Base-by-base conservation (phyloP, 1,140 invertebrate genomes). In the Dreissena polymorpha region DNA sequence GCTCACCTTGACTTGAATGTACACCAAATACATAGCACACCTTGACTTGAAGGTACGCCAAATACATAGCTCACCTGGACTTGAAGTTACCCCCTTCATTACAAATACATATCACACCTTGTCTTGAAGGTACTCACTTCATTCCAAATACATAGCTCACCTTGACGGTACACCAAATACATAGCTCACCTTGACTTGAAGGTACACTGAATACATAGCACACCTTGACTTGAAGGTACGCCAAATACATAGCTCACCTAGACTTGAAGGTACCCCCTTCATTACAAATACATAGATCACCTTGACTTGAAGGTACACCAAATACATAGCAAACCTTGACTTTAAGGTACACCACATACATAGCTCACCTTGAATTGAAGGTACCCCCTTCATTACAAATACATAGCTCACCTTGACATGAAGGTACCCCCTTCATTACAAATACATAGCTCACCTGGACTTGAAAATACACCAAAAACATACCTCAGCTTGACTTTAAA, bases 1-100 rank as follows among this genome's bases (percentile, higher is more conserved):
- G 93, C 94, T 78, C 94, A 95, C 89, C 87, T 94, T 18, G 94
- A 94, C 88, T 88, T 94, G 21, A 95, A 94, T 90, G 93, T 94
- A 82, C 70, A 49, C n/a, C 53, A 12, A 12, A 55, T 12, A 55
- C 53, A 55, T 55, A 12, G 53, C 53, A 12, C 53, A 55, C 12
- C 53, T 55, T 12, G 18, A 12, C 53, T 12, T 55, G 18, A 55
- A 18, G 53, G 12, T n/a, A n/a, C n/a, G n/a, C n/a, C n/a, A 12
- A 55, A 18, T 55, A 55, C 12, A 55, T 55, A 55, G 12, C 53
- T 18, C 12, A 18, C 53, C 53, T 55, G 53, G 53, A 55, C 53
- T 55, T 55, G 12, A 55, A 12, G 53, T 12, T 55, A 55, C 53
- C 53, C 53, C 18, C 18, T 55, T 55, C 12, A 55, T 55, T 12